These are phyloP conservation scores for Illadopsis cleaveri DNA, from an alignment of 2,113 vertebrate genomes.

Conservation along the genomic window DNA sequence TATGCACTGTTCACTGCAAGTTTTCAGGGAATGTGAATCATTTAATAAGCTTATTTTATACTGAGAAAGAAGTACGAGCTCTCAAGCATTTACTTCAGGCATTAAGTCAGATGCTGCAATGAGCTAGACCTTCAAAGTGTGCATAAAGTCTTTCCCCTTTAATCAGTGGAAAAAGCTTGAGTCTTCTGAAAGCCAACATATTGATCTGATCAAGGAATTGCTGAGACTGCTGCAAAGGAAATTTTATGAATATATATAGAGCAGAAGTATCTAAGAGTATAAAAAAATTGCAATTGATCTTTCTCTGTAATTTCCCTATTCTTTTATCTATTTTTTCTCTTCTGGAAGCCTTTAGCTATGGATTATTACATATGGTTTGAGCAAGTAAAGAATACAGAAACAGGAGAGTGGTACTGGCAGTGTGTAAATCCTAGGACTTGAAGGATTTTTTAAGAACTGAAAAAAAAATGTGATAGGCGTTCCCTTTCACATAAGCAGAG, in stretches of 20 bases:
- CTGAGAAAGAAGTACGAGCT: neutral
- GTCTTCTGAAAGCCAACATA: slow-evolving; percentile 1
- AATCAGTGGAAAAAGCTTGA: neutral
- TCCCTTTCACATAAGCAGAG: neutral
- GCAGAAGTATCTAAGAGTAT: neutral
- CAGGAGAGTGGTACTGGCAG: neutral
- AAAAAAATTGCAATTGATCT: neutral
- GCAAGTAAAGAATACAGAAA: neutral
- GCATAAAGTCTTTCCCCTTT: neutral
- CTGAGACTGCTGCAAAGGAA: neutral
- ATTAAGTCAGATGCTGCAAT: neutral
- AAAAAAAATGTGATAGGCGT: neutral
- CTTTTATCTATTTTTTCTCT: neutral
- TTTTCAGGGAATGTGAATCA: neutral
- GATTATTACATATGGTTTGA: neutral
- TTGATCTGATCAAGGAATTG: slow-evolving; percentile 1
- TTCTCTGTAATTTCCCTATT: neutral
- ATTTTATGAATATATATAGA: neutral
- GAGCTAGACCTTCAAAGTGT: neutral
- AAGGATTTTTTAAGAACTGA: neutral
- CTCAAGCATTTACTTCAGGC: neutral
- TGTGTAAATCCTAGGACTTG: neutral
- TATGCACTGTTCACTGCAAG: neutral
- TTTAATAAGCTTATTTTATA: slow-evolving; percentile 17
- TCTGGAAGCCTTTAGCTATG: neutral